Percentiles rank a stretch among this genome's conserved stretches.
These are phyloP conservation scores for Python bivittatus DNA, from an alignment of 2,113 vertebrate species.

Conservation along the genomic window DNA sequence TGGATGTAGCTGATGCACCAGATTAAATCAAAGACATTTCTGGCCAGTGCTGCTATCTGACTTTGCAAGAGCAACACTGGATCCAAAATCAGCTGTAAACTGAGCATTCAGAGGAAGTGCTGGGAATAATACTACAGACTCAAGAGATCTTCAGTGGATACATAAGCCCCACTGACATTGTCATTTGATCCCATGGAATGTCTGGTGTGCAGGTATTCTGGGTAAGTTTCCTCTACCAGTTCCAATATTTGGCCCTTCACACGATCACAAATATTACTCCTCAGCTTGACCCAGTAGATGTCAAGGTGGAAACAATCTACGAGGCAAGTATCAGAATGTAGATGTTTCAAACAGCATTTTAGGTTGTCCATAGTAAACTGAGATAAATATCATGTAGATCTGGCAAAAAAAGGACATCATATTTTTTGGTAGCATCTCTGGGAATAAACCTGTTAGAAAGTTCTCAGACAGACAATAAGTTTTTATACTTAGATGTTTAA, in stretches of 20 bases:
- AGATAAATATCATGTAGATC: too few relatives aligned
- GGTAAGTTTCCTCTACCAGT: neutral
- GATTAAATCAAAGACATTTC: neutral
- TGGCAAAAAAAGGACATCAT: too few relatives aligned
- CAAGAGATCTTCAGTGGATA: neutral
- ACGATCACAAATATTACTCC: neutral
- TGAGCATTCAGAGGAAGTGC: neutral
- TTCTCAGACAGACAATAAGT: too few relatives aligned
- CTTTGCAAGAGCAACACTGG: neutral
- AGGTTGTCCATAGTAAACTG: neutral
- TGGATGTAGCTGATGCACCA: neutral
- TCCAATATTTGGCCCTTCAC: neutral
- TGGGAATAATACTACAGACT: neutral
- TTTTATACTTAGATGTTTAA: too few relatives aligned
- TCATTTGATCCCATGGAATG: neutral
- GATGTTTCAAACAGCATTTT: neutral
- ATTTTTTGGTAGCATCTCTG: too few relatives aligned
- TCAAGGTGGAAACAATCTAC: neutral
- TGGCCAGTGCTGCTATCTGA: neutral
- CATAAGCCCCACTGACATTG: neutral
- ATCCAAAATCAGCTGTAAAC: neutral
- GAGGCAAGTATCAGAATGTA: neutral
- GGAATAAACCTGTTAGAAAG: too few relatives aligned
- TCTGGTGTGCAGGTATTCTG: neutral
- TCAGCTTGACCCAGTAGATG: neutral